These are phyloP conservation scores for Hyperopisus bebe DNA, from an alignment of 2,113 vertebrate genomes.

Conservation along the genomic window DNA sequence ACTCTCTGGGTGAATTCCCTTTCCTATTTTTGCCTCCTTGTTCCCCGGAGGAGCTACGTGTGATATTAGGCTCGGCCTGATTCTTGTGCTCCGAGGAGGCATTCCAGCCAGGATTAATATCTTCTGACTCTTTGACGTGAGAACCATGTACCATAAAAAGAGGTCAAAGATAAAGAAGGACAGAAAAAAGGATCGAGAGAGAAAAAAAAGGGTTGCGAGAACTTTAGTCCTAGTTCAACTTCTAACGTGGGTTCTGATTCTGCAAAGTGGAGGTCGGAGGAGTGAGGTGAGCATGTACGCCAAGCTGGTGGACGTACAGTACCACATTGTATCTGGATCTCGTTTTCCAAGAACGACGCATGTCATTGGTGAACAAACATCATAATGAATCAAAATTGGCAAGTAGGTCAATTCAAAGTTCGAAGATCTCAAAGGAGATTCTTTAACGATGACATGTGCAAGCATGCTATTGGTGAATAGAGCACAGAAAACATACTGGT, in stretches of 20 bases:
- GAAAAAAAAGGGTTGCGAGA: not conserved
- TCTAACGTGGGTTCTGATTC: not conserved
- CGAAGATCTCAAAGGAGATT: not conserved
- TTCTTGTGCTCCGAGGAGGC: slow-evolving; percentile 19
- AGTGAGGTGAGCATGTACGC: not conserved
- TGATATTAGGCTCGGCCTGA: slow-evolving; percentile 23
- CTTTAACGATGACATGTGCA: not conserved
- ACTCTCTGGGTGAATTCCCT: slow-evolving; percentile 7
- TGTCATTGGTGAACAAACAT: not conserved
- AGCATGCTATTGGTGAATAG: not conserved
- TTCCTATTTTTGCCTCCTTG: slow-evolving; percentile 6
- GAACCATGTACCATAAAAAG: slow-evolving; percentile 16
- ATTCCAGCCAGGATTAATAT: slow-evolving; percentile 25
- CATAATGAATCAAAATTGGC: not conserved
- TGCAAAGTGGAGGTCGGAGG: not conserved
- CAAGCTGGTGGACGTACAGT: not conserved
- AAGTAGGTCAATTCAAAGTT: slow-evolving; percentile 6
- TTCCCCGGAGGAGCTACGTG: slow-evolving; percentile 8
- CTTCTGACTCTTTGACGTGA: slow-evolving; percentile 21
- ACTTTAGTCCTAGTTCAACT: slow-evolving; percentile 5
- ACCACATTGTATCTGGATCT: not conserved
- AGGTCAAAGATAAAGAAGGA: slow-evolving; percentile 12
- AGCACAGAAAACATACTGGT: not conserved
- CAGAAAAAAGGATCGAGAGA: not conserved
- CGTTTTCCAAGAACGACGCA: not conserved